These are phyloP conservation scores for Sebastiscus albofasciatus DNA, from an alignment of 2,797 vertebrate genomes.

Conservation along the genomic window DNA sequence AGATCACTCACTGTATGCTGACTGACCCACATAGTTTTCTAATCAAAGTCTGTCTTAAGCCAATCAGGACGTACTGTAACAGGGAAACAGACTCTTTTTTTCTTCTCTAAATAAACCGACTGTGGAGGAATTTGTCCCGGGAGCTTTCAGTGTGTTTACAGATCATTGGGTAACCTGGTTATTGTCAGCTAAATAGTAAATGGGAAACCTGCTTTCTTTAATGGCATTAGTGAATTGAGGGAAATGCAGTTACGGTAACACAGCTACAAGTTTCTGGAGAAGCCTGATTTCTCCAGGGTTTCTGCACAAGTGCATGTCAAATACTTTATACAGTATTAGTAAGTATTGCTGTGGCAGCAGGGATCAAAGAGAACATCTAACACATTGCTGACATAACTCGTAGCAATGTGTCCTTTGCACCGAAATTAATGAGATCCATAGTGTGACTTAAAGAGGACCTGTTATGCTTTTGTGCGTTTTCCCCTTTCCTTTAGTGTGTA, in stretches of 20 bases:
- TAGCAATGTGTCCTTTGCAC: background rate
- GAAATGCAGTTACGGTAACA: background rate
- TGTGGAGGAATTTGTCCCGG: constrained; percentile 34
- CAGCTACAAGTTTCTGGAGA: background rate
- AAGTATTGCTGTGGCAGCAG: background rate
- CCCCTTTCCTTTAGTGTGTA: too few relatives aligned
- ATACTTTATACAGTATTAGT: background rate
- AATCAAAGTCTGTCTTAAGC: constrained; percentile 34
- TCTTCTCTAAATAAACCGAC: constrained; percentile 16
- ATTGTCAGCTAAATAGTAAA: background rate
- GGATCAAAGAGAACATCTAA: background rate
- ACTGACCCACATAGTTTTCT: constrained; percentile 56
- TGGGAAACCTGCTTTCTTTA: background rate
- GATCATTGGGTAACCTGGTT: background rate
- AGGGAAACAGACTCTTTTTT: background rate
- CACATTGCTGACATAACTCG: too few relatives aligned
- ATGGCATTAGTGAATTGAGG: background rate
- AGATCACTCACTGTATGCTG: constrained; percentile 61
- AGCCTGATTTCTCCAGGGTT: background rate
- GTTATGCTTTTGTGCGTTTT: too few relatives aligned
- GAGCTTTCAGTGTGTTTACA: constrained; percentile 11
- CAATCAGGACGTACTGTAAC: constrained; percentile 10
- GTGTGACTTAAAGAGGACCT: background rate
- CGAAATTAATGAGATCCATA: background rate
- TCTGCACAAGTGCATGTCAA: background rate